Conservation (phyloP, 2,888 invertebrate genomes). For the Drosophila colorata region DNA sequence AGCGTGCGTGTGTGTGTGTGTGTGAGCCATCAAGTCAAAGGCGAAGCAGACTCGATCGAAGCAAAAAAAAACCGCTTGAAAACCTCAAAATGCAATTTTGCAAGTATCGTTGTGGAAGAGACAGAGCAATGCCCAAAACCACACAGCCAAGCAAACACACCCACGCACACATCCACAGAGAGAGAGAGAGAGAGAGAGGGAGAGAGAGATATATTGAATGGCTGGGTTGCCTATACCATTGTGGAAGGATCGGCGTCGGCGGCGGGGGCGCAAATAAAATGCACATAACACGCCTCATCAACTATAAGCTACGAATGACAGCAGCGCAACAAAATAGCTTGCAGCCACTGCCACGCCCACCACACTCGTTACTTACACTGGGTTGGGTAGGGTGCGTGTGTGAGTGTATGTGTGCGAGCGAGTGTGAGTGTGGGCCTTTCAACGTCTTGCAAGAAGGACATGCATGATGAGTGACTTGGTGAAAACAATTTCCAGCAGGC, state of each 20-base stretch:
- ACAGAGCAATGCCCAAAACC: slow-evolving; percentile 28
- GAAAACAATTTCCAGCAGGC: slow-evolving; percentile 61
- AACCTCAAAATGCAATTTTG: slow-evolving; percentile 73
- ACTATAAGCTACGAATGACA: slow-evolving; percentile 71
- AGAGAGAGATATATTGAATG: slow-evolving; percentile 26
- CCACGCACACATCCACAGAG: neutral
- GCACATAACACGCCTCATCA: slow-evolving; percentile 79
- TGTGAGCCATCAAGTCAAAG: slow-evolving; percentile 31
- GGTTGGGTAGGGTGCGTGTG: neutral
- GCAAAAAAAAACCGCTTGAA: slow-evolving; percentile 30
- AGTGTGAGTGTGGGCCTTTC: slow-evolving; percentile 40
- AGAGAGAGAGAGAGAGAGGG: no score
- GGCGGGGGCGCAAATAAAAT: slow-evolving; percentile 61
- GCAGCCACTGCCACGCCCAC: slow-evolving; percentile 44
- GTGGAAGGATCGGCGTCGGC: slow-evolving; percentile 4
- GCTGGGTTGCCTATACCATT: slow-evolving; percentile 15
- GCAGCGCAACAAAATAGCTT: slow-evolving; percentile 67
- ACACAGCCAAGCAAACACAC: neutral
- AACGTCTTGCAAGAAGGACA: slow-evolving; percentile 45
- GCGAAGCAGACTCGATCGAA: slow-evolving; percentile 35
- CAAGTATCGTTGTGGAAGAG: slow-evolving; percentile 55
- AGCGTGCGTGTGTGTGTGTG: neutral
- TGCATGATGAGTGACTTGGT: slow-evolving; percentile 70
- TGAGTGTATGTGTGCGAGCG: slow-evolving; percentile 4
- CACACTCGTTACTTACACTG: slow-evolving; percentile 38